Evolutionary conservation across 1,140 invertebrate species (phyloP).

Genomic region (Lanistes nyassanus): DNA sequence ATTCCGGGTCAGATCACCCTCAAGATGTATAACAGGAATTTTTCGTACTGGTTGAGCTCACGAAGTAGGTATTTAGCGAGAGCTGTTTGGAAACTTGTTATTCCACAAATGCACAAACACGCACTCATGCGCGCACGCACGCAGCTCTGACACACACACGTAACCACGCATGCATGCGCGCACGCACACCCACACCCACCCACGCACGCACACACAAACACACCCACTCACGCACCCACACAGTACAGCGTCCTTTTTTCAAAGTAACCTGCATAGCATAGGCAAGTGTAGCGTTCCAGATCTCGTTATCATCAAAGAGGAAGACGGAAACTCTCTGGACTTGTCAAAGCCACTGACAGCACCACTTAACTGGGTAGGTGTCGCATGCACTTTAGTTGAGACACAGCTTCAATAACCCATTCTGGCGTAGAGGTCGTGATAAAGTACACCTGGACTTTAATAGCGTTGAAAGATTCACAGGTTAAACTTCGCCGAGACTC

Average conservation of each 20-base stretch:
- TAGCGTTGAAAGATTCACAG: no score
- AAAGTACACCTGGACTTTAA: no score
- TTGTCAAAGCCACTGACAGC: neutral
- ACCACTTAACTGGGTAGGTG: neutral
- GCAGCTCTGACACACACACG: neutral
- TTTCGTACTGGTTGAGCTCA: neutral
- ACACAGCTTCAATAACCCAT: no score
- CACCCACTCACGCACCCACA: no score
- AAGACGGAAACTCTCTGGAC: neutral
- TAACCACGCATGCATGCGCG: no score
- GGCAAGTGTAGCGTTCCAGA: neutral
- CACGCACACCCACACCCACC: no score
- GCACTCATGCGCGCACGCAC: constrained; percentile 1
- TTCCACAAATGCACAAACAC: constrained; percentile 1
- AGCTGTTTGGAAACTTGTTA: neutral
- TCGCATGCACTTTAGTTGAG: neutral
- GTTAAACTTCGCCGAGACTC: no score
- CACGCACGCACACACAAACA: no score
- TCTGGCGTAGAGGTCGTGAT: no score
- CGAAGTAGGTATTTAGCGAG: no score
- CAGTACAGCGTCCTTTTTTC: neutral
- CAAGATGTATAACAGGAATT: neutral
- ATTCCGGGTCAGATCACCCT: neutral
- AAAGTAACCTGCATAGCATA: neutral
- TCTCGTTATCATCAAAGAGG: neutral